Conservation (phyloP, 2,113 vertebrate species). For the Platysteira castanea region DNA sequence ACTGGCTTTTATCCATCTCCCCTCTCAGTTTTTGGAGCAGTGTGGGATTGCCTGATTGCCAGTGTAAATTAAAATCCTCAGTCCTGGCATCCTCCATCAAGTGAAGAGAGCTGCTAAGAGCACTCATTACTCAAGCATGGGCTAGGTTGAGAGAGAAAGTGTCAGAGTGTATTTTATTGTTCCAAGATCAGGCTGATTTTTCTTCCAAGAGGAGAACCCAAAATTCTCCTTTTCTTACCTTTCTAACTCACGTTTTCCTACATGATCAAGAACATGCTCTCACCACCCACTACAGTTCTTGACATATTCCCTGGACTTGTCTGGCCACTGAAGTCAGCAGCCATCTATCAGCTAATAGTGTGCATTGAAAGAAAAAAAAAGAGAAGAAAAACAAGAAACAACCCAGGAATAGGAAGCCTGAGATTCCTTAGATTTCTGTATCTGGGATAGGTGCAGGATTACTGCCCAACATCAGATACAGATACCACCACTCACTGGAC, state of each 20-base stretch:
- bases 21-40: not conserved
- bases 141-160: not conserved
- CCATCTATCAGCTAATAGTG: not conserved
- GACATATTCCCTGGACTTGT: not conserved
- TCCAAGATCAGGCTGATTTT: not conserved
- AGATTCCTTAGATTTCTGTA: not conserved
- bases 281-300: not conserved
- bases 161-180: not conserved
- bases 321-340: not conserved
- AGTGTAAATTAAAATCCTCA: not conserved
- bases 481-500: not conserved
- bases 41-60: not conserved
- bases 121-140: not conserved
- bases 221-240: not conserved
- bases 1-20: not conserved
- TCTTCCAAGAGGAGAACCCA: not conserved
- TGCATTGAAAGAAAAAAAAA: not conserved
- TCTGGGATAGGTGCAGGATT: not conserved
- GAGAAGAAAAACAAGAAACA: not conserved
- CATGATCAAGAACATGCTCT: not conserved
- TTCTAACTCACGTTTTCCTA: not conserved
- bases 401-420: not conserved
- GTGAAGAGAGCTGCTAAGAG: not conserved
- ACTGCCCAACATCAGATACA: not conserved
- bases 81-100: not conserved